phyloP scores from a whole-genome alignment of 2,797 vertebrate genomes.

The Peromyscus aztecus region DNA sequence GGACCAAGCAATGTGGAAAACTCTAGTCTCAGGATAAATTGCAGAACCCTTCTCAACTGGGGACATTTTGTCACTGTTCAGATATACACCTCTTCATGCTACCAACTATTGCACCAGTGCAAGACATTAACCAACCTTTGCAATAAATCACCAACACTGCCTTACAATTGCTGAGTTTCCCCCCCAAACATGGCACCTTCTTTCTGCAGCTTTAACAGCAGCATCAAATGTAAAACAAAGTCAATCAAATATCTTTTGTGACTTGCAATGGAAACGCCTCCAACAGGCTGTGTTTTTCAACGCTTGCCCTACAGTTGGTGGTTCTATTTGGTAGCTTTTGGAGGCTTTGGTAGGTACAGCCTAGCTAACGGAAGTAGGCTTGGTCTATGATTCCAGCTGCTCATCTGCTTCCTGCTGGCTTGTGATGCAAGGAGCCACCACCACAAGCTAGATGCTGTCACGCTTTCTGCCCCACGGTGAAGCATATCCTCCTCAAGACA shows the following conservation, averaged over 20 bases:
- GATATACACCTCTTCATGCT: neutral
- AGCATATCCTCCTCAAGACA: neutral
- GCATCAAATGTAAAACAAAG: neutral
- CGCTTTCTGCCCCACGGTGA: neutral
- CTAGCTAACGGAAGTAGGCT: neutral
- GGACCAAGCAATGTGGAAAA: slow-evolving; percentile 15
- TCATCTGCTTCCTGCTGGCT: neutral
- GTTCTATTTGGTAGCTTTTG: neutral
- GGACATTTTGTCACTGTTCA: neutral
- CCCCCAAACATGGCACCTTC: neutral
- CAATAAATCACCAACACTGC: neutral
- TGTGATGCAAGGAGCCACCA: neutral
- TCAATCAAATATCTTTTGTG: neutral
- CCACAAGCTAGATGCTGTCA: no score
- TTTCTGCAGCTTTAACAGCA: neutral
- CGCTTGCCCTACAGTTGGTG: neutral
- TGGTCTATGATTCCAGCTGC: neutral
- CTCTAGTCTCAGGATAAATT: neutral
- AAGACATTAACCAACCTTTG: slow-evolving; percentile 3
- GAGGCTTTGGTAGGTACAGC: neutral
- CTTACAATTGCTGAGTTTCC: neutral
- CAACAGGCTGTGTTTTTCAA: neutral
- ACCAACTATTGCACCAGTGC: neutral
- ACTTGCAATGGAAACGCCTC: neutral
- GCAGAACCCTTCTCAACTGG: neutral